A percentile compares a stretch with the other conserved stretches of the same genome.
These are phyloP conservation scores for Echinarachnius parma DNA, from an alignment of 53 echinoderm and acorn worm genomes.

Conservation along the genomic window DNA sequence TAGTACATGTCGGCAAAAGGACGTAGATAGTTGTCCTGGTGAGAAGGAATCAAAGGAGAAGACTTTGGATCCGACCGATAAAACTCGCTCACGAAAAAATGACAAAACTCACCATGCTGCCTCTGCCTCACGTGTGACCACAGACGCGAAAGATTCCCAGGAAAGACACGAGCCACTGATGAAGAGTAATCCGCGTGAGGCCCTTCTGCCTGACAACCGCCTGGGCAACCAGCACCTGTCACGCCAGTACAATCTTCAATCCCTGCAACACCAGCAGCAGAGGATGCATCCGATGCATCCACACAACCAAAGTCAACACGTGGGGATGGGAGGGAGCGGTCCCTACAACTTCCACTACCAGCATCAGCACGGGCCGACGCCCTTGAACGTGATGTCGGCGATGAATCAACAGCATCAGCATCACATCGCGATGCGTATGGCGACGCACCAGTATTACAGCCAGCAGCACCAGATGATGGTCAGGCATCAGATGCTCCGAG, in stretches of 20 bases:
- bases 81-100: no score
- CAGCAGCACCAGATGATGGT: slow-evolving; percentile 20
- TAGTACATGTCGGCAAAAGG: no score
- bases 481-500: background rate
- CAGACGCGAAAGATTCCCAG: no score
- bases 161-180: no score
- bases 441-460: slow-evolving; percentile 23
- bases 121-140: no score
- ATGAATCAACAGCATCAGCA: slow-evolving; percentile 29
- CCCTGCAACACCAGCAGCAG: background rate
- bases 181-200: background rate
- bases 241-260: background rate
- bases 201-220: background rate
- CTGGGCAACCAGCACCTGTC: background rate
- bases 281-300: background rate
- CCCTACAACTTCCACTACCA: background rate
- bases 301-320: background rate
- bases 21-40: no score
- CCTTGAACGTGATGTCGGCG: background rate
- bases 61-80: no score
- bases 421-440: slow-evolving; percentile 22
- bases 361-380: background rate
- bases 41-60: no score
- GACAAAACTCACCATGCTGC: no score
- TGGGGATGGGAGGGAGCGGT: background rate